Percentiles rank a stretch among this genome's conserved stretches.
Conservation (phyloP, 2,888 invertebrate genomes). For the Leptopilina syphax region DNA sequence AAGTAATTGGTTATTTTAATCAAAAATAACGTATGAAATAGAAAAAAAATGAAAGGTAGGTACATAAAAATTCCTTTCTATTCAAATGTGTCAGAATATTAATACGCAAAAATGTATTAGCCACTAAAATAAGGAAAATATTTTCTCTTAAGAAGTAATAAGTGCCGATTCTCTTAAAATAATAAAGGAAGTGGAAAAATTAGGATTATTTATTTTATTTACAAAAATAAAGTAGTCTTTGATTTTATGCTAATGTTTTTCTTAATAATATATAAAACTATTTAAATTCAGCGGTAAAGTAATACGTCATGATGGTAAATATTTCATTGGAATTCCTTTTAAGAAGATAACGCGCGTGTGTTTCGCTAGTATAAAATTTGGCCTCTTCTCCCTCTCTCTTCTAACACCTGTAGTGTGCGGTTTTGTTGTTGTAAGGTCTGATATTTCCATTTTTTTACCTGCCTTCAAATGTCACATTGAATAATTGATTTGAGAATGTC, state of each 20-base stretch:
- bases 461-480: neutral
- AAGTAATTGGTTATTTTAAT: too few species aligned
- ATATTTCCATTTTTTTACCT: slow-evolving; percentile 1
- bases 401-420: slow-evolving; percentile 1
- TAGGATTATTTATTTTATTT: neutral
- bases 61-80: too few species aligned
- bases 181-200: neutral
- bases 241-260: neutral
- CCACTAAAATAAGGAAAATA: too few species aligned
- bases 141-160: too few species aligned
- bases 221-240: slow-evolving; percentile 7
- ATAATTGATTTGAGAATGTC: neutral
- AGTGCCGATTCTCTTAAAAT: slow-evolving; percentile 7
- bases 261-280: neutral
- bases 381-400: neutral
- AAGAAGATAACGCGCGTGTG: slow-evolving; percentile 2
- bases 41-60: too few species aligned
- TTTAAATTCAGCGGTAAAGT: neutral
- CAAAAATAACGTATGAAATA: too few species aligned
- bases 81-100: too few species aligned
- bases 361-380: neutral
- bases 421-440: neutral
- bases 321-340: slow-evolving; percentile 17
- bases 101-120: too few species aligned
- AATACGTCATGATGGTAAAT: slow-evolving; percentile 22